phyloP scores from a whole-genome alignment of 2,113 vertebrate genomes.

The Macquaria ambigua region DNA sequence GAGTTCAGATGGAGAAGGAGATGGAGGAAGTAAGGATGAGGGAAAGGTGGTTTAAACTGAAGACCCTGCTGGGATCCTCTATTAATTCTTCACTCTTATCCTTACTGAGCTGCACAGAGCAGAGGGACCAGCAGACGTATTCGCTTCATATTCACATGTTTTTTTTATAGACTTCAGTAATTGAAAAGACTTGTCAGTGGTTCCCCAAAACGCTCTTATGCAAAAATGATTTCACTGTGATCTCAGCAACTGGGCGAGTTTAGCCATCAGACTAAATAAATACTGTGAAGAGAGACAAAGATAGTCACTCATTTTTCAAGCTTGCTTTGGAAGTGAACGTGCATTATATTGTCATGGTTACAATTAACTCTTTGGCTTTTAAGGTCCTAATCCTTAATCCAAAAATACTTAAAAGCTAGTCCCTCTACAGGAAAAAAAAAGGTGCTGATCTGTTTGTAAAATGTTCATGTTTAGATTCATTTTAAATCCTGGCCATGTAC shows the following conservation, averaged over 20 bases:
- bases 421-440: background rate
- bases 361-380: conserved; percentile 31
- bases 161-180: conserved; percentile 6
- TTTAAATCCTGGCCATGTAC: background rate
- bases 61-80: background rate
- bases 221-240: background rate
- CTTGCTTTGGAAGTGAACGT: conserved; percentile 1
- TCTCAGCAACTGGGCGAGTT: background rate
- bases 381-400: conserved; percentile 1
- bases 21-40: background rate
- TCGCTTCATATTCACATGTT: background rate
- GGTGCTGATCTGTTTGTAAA: background rate
- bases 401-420: conserved; percentile 2
- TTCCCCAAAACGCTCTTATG: background rate
- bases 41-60: conserved; percentile 12
- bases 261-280: conserved; percentile 14
- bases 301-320: background rate
- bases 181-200: conserved; percentile 31
- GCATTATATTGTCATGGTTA: conserved; percentile 54
- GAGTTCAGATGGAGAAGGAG: background rate
- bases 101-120: background rate
- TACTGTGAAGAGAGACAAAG: conserved; percentile 1
- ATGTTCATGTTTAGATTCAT: background rate
- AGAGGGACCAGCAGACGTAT: background rate
- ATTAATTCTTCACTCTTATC: conserved; percentile 6